Percentiles rank a stretch among this genome's conserved stretches.
Conservation (phyloP, 2,888 invertebrate genomes). For the Atethmia centrago region DNA sequence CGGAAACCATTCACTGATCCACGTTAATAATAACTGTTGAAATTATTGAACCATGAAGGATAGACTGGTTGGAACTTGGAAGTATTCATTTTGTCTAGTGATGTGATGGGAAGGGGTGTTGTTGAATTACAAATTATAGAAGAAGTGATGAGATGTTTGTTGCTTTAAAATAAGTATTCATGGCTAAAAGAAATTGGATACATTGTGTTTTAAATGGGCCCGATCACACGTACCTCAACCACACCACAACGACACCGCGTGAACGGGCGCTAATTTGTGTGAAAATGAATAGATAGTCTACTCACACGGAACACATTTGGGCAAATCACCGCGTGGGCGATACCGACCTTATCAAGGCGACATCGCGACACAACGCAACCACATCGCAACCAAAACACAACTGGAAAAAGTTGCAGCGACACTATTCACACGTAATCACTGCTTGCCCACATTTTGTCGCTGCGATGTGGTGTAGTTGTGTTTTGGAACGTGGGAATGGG, state of each 20-base stretch:
- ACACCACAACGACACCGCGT: too few species aligned
- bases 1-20: conserved; percentile 68
- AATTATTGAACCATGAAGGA: conserved; percentile 41
- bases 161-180: too few species aligned
- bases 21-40: conserved; percentile 61
- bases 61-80: conserved; percentile 6
- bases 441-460: too few species aligned
- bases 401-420: too few species aligned
- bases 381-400: too few species aligned
- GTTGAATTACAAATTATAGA: neutral
- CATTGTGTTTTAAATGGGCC: neutral
- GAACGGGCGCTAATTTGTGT: neutral
- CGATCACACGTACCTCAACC: neutral
- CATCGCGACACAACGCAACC: too few species aligned
- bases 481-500: too few species aligned
- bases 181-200: too few species aligned
- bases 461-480: too few species aligned
- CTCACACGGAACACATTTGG: neutral
- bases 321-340: neutral
- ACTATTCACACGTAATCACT: too few species aligned
- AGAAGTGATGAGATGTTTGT: too few species aligned
- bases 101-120: neutral
- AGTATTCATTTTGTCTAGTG: conserved; percentile 1
- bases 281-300: neutral
- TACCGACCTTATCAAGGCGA: too few species aligned